Conservation (phyloP, 1,140 invertebrate species). For the Habropoda laboriosa region DNA sequence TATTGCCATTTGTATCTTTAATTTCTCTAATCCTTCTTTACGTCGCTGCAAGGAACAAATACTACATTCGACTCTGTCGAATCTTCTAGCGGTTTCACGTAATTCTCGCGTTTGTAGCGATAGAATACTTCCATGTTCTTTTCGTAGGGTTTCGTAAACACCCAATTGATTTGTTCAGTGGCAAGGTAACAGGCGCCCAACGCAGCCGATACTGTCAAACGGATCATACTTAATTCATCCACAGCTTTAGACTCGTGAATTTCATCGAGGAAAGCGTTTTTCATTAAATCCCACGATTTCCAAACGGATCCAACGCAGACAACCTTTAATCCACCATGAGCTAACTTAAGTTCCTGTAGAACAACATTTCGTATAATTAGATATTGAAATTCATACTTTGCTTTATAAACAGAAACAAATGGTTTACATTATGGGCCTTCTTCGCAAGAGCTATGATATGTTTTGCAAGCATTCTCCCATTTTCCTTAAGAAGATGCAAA, state of each 20-base stretch:
- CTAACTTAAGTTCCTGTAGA: constrained; percentile 81
- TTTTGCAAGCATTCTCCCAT: constrained; percentile 89
- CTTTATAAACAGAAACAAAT: not conserved
- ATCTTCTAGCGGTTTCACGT: not conserved
- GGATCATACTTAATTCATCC: constrained; percentile 85
- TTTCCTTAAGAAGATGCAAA: constrained; percentile 88
- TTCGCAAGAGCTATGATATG: constrained; percentile 88
- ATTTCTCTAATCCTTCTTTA: not conserved
- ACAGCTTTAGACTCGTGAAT: constrained; percentile 81
- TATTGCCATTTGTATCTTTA: not conserved
- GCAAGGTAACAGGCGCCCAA: constrained; percentile 90
- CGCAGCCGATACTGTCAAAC: constrained; percentile 85
- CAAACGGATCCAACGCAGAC: constrained; percentile 98
- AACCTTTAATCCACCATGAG: constrained; percentile 87
- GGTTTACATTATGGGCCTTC: constrained; percentile 85
- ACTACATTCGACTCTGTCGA: too few relatives aligned
- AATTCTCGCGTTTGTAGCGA: constrained; percentile 76
- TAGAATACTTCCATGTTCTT: constrained; percentile 82
- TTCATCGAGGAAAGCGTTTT: constrained; percentile 86
- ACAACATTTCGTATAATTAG: not conserved
- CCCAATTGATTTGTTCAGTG: constrained; percentile 83
- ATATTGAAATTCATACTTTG: not conserved
- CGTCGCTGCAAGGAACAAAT: not conserved
- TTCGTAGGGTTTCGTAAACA: constrained; percentile 81
- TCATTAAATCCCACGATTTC: constrained; percentile 93